Conservation (phyloP, 2,113 vertebrate species). For the Dicaeum eximium region DNA sequence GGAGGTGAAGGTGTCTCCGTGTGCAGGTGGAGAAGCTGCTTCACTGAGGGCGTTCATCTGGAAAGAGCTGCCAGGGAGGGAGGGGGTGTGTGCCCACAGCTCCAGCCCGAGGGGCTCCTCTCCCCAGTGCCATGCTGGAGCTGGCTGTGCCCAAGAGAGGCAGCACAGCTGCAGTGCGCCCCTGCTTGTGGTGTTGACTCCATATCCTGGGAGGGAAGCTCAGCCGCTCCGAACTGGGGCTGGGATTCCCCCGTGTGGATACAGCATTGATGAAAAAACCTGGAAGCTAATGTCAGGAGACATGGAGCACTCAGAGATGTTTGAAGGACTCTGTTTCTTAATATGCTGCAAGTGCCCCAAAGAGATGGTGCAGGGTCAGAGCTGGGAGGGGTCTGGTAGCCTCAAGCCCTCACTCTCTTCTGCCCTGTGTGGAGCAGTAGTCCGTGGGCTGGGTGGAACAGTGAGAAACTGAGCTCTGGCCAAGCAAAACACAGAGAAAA, state of each 20-base stretch:
- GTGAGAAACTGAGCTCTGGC: not conserved
- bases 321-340: not conserved
- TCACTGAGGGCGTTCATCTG: not conserved
- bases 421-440: not conserved
- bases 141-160: not conserved
- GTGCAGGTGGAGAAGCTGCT: not conserved
- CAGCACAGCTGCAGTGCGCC: not conserved
- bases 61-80: not conserved
- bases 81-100: fast-evolving
- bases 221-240: not conserved
- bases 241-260: not conserved
- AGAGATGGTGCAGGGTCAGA: not conserved
- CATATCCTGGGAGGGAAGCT: not conserved
- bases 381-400: not conserved
- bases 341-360: not conserved
- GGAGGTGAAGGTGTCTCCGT: not conserved
- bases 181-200: not conserved
- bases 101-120: not conserved
- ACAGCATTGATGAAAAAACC: not conserved
- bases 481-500: not conserved
- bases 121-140: not conserved
- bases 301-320: not conserved
- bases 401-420: not conserved
- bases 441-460: not conserved
- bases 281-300: not conserved